Conservation (phyloP, 1,140 invertebrate genomes). For the Apolygus lucorum region DNA sequence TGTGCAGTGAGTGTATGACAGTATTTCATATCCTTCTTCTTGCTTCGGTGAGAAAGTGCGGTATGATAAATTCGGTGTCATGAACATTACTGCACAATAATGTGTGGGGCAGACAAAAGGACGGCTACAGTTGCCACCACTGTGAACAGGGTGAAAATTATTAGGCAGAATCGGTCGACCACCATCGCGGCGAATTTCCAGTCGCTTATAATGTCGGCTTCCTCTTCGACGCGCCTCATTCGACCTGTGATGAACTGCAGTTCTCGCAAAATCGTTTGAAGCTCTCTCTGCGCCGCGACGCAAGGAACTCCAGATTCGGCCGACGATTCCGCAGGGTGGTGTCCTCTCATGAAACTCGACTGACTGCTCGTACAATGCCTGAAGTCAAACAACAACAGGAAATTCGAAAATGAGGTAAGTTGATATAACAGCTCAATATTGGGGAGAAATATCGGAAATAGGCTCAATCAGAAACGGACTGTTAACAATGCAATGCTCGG, state of each 20-base stretch:
- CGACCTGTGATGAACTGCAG: constrained; percentile 87
- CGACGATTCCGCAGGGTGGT: constrained; percentile 41
- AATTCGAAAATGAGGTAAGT: no score
- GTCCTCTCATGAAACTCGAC: constrained; percentile 28
- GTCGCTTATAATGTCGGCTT: constrained; percentile 85
- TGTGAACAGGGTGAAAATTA: constrained; percentile 93
- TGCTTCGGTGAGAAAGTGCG: not conserved
- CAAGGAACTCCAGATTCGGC: constrained; percentile 36
- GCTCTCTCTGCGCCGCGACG: constrained; percentile 49
- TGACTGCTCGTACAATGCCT: constrained; percentile 1
- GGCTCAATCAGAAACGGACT: no score
- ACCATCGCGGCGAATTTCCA: constrained; percentile 99
- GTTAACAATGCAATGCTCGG: no score
- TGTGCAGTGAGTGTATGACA: not conserved
- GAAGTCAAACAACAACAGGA: constrained; percentile 1
- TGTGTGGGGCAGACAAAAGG: constrained; percentile 86
- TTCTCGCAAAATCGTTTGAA: constrained; percentile 80
- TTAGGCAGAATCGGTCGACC: constrained; percentile 94
- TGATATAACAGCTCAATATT: no score
- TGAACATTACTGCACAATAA: constrained; percentile 74
- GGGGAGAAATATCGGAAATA: no score
- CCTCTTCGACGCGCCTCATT: constrained; percentile 82
- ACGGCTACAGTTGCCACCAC: constrained; percentile 91
- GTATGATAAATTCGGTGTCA: not conserved
- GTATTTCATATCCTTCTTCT: not conserved